phyloP scores from a whole-genome alignment of 2,888 invertebrate species.

The Cephonodes hylas region DNA sequence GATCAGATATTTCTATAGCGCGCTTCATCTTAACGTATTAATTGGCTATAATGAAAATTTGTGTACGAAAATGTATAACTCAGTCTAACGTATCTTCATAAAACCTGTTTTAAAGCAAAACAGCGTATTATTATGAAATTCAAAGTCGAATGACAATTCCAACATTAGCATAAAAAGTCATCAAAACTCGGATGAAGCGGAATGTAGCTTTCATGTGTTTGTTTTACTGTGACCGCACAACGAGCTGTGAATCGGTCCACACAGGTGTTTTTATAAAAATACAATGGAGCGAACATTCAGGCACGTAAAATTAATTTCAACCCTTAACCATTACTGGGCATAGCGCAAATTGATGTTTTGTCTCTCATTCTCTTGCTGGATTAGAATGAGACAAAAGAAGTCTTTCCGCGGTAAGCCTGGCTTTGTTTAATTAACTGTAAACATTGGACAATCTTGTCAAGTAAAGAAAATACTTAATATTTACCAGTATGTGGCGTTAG shows the following conservation, averaged over 20 bases:
- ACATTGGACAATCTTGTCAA: neutral
- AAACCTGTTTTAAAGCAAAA: too few species aligned
- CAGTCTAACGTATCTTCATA: too few species aligned
- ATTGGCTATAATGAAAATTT: too few species aligned
- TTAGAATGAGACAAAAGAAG: neutral
- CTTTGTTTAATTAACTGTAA: neutral
- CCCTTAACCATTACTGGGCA: neutral
- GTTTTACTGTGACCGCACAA: neutral
- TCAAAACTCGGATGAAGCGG: neutral
- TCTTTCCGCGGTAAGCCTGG: neutral
- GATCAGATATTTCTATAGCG: too few species aligned
- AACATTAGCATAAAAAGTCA: neutral
- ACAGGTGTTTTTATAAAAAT: neutral
- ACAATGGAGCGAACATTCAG: neutral
- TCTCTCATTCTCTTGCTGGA: neutral
- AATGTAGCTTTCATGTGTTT: neutral
- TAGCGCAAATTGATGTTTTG: neutral
- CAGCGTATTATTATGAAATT: too few species aligned
- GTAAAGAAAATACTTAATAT: neutral
- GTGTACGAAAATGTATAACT: too few species aligned
- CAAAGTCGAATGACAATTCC: neutral
- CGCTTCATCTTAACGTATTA: too few species aligned
- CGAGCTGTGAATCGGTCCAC: neutral
- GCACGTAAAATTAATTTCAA: slow-evolving; percentile 1
- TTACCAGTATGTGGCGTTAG: neutral